Base-by-base conservation (phyloP, 2,797 vertebrate species). In the Galagoides demidoff region DNA sequence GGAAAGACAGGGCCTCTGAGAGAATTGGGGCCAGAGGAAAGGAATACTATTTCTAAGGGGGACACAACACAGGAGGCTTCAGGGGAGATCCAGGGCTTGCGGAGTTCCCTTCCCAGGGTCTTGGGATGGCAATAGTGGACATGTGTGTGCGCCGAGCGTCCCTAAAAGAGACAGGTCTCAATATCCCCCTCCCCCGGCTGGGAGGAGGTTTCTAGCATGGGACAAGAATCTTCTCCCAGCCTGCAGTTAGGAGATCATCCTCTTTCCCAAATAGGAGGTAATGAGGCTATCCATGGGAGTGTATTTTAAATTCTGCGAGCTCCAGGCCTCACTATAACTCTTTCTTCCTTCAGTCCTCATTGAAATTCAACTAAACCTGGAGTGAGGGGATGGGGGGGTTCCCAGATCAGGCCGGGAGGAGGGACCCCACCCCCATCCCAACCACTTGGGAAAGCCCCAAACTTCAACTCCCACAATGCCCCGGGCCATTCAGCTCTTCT, bases 361-460 rank as follows among this genome's bases (percentile, higher is more conserved):
- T 92, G 83, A 39, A 89, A 95, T 91, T 59, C 59, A 52, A 89
- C 76, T 87, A 89, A 79, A 23, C 71, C 83, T 79, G 64, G 61
- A 63, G 52, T 92, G 84, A 92, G 37, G 52, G 74, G 78, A 61
- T 70, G 71, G 39, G 25, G 49, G 73, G 59, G 23, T 31, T 84
- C 95, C 94, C 89, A 92, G 93, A 0, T 95, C 79, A 64, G 86
- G 81, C 81, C 5, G 7, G 81, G 64, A 95, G 61, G 49, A 81
- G 89, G 79, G 95, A 96, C 96, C 97, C 95, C 96, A 97, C 97
- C 96, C 97, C 97, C 96, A 92, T 91, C 84, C 70, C 85, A 91
- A 84, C 59, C 92, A 96, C 95, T 95, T 97, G 90, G 96, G 86
- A 93, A 95, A 88, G 57, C 92, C 73, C 11, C 25, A 92, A 95